Evolutionary conservation across 2,888 invertebrate genomes (phyloP).

Genomic region (Caenorhabditis afra): DNA sequence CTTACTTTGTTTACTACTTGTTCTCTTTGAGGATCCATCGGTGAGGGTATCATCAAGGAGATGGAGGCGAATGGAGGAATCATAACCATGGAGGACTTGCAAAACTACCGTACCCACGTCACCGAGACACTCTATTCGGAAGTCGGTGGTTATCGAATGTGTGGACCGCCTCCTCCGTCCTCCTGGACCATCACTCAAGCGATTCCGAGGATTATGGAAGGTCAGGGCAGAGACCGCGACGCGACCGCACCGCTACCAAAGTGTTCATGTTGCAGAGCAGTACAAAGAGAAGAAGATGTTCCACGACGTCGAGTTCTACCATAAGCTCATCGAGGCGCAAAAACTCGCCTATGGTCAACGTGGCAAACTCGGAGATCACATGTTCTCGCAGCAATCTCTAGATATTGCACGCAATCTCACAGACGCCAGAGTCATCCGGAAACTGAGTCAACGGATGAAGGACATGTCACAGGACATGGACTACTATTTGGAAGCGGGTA

Average conservation of each 20-base stretch:
- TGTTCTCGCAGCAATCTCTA: constrained; percentile 85
- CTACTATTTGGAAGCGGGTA: constrained; percentile 42
- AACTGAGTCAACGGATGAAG: constrained; percentile 21
- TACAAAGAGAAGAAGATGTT: constrained; percentile 65
- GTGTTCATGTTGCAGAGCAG: constrained; percentile 61
- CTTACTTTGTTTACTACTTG: background rate
- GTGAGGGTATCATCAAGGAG: constrained; percentile 74
- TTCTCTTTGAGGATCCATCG: constrained; percentile 66
- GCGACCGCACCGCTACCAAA: background rate
- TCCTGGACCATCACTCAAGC: constrained; percentile 89
- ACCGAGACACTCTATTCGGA: constrained; percentile 47
- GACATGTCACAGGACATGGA: constrained; percentile 30
- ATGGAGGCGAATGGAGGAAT: constrained; percentile 64
- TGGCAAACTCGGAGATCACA: constrained; percentile 84
- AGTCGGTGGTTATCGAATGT: constrained; percentile 84
- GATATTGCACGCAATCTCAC: constrained; percentile 85
- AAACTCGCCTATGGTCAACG: constrained; percentile 92
- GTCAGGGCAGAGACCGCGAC: background rate
- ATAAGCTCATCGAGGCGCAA: constrained; percentile 90
- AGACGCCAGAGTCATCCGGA: constrained; percentile 77
- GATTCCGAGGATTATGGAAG: constrained; percentile 82
- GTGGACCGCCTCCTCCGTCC: constrained; percentile 90
- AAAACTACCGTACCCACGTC: constrained; percentile 41
- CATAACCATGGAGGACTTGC: constrained; percentile 45
- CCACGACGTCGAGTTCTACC: constrained; percentile 84